Conservation (phyloP, 2,888 invertebrate species). For the Ctena decussata region DNA sequence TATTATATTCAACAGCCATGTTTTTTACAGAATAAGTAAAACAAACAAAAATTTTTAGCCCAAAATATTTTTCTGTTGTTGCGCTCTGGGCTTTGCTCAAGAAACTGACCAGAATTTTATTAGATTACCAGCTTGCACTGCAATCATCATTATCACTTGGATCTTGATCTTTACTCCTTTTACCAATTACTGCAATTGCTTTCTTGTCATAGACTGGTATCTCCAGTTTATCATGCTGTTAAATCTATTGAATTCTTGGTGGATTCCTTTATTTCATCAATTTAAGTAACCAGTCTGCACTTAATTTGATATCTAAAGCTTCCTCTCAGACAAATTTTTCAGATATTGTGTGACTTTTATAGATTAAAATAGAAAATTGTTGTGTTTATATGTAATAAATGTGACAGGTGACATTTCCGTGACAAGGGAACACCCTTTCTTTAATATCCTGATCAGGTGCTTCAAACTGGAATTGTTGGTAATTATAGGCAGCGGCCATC, state of each 20-base stretch:
- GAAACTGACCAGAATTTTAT: constrained; percentile 2
- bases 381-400: constrained; percentile 18
- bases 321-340: background rate
- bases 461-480: background rate
- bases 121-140: background rate
- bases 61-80: too few species aligned
- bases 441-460: background rate
- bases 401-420: constrained; percentile 36
- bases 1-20: too few species aligned
- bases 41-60: too few species aligned
- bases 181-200: background rate
- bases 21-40: too few species aligned
- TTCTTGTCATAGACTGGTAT: background rate
- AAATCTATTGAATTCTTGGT: background rate
- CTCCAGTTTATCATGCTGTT: background rate
- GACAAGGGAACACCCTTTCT: constrained; percentile 36
- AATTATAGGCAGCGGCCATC: constrained; percentile 30
- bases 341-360: constrained; percentile 28
- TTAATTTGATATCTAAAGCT: background rate
- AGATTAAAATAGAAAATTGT: constrained; percentile 19
- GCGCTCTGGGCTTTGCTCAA: background rate
- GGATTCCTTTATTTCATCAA: background rate
- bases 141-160: background rate
- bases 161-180: background rate
- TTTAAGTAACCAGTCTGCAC: background rate